Evolutionary conservation across 2,113 vertebrate species (phyloP), one percentile per base, ranked within the genome.

Genomic region (Psilopsiagon aurifrons): DNA sequence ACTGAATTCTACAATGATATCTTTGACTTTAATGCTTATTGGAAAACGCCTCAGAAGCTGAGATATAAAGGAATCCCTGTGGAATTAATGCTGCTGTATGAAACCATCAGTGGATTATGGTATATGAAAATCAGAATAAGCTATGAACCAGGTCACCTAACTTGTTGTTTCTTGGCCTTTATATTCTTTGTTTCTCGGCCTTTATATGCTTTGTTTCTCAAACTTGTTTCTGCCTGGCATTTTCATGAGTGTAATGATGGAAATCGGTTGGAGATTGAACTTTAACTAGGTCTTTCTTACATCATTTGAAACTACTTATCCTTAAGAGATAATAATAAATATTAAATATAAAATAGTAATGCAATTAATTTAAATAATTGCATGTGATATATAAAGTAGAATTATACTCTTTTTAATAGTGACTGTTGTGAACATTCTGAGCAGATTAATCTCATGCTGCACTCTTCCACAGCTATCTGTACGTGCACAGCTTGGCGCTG

Each of bases 401-500:
- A 33, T 77, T 3, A 17, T 39, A 28, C 22, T 37, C 7, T 63
- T 86, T 68, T 74, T 68, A 69, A 8, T 6, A 35, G 15, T 84
- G 22, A n/a, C 8, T 93, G 5, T 52, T 83, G 8, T 15, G 24
- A 49, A 55, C 13, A 51, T 91, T 82, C 41, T 88, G 54, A 91
- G 8, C 39, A 15, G 79, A 39, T 35, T 44, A n/a, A 7, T 77
- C 41, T 83, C 63, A 49, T 0, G 0, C 64, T 96, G 17, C 49
- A 74, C 68, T 78, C 85, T 92, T 96, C 63, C 81, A 59, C 94
- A 99, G 99, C 88, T 98, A 22, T 98, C 98, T 66, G 46, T 94
- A 33, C 97, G 95, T 68, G 98, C 98, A 35, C 94, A 97, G 33
- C 97, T 98, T 83, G 99, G 99, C 7, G 97, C 86, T 15, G 95